phyloP scores from a whole-genome alignment of 2,888 invertebrate species.

The Luperina testacea region DNA sequence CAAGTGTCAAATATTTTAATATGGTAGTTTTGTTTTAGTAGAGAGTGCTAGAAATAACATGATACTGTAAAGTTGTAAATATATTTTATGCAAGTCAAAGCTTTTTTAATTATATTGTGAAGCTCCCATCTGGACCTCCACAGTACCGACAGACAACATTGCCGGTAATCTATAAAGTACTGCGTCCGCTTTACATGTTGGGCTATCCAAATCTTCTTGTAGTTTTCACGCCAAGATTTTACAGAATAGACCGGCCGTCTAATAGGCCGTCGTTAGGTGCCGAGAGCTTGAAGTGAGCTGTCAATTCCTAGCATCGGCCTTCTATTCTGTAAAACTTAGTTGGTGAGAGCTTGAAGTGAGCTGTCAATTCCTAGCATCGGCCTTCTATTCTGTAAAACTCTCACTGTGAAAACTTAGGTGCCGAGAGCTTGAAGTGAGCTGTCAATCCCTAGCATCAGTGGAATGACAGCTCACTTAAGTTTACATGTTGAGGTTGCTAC shows the following conservation, averaged over 20 bases:
- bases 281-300: background rate
- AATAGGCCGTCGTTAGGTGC: background rate
- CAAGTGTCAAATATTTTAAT: too few relatives aligned
- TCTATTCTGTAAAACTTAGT: too few relatives aligned
- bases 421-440: background rate
- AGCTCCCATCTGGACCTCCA: too few relatives aligned
- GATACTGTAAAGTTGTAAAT: too few relatives aligned
- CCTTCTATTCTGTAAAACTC: too few relatives aligned
- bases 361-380: too few relatives aligned
- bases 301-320: background rate
- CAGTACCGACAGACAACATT: background rate
- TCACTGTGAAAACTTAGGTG: background rate
- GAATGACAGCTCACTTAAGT: background rate
- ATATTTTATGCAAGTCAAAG: too few relatives aligned
- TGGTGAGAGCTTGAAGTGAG: too few relatives aligned
- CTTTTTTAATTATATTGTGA: too few relatives aligned
- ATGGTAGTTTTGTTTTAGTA: too few relatives aligned
- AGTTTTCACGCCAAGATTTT: background rate
- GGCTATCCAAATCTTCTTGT: background rate
- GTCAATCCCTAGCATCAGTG: background rate
- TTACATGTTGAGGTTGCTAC: background rate
- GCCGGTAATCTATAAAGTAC: too few relatives aligned
- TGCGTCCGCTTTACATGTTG: background rate
- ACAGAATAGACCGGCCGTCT: background rate
- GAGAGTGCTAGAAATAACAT: too few relatives aligned